phyloP scores from a whole-genome alignment of 1,140 invertebrate genomes.

The Manduca sexta region DNA sequence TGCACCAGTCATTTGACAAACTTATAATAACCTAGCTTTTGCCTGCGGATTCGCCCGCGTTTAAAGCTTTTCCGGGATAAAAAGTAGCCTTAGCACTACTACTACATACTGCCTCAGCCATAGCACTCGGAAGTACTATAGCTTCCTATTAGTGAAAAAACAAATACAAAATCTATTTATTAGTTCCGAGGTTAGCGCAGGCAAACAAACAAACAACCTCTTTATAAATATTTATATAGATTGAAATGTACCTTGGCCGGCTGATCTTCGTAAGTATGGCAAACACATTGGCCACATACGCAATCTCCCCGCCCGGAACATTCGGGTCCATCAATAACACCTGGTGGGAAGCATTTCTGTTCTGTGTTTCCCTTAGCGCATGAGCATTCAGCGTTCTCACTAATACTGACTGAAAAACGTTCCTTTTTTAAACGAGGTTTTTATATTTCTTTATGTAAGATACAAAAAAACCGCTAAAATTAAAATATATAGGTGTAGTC shows the following conservation, averaged over 20 bases:
- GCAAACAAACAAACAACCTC: neutral
- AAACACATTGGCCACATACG: constrained; percentile 51
- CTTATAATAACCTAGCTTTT: too few species aligned
- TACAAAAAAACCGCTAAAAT: too few species aligned
- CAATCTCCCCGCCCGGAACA: constrained; percentile 52
- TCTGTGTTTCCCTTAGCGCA: constrained; percentile 31
- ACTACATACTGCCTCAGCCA: too few species aligned
- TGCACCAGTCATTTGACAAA: too few species aligned
- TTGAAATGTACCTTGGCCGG: constrained; percentile 42
- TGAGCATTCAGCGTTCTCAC: constrained; percentile 49
- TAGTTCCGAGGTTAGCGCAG: neutral
- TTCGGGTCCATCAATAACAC: constrained; percentile 20
- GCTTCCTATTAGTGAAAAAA: too few species aligned
- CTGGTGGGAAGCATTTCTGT: constrained; percentile 34
- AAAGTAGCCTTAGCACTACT: too few species aligned
- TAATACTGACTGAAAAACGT: constrained; percentile 43
- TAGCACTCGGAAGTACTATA: too few species aligned
- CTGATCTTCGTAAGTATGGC: constrained; percentile 35
- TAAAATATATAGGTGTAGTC: too few species aligned
- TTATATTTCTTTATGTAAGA: neutral
- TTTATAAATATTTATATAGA: neutral
- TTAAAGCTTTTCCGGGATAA: too few species aligned
- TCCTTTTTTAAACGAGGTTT: neutral
- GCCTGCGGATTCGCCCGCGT: too few species aligned
- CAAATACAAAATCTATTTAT: too few species aligned